Percentiles rank a stretch among this genome's conserved stretches.
Conservation (phyloP, 2,113 vertebrate species). For the Corynorhinus townsendii region DNA sequence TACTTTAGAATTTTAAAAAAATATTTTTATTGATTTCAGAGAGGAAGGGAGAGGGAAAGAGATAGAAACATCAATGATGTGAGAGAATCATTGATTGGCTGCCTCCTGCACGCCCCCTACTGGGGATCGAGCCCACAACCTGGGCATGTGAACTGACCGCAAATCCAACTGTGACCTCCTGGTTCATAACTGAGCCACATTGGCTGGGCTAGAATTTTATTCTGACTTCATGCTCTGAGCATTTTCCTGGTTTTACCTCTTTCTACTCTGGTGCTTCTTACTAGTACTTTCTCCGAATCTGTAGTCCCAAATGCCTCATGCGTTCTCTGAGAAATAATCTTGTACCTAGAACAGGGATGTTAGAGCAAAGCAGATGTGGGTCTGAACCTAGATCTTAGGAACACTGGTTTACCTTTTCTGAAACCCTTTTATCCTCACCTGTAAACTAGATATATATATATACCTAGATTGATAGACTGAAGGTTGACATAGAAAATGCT, state of each 20-base stretch:
- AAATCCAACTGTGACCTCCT: too few species aligned
- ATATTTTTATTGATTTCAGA: too few species aligned
- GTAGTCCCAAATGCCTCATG: not conserved
- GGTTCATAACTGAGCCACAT: too few species aligned
- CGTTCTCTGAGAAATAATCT: not conserved
- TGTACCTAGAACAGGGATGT: not conserved
- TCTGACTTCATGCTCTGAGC: not conserved
- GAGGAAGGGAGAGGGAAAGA: too few species aligned
- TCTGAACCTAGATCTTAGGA: not conserved
- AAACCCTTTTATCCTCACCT: not conserved
- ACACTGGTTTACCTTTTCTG: not conserved
- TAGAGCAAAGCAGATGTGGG: not conserved
- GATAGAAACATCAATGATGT: too few species aligned
- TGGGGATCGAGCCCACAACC: too few species aligned
- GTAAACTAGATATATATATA: not conserved
- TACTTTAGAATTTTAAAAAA: not conserved
- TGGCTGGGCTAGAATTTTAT: not conserved
- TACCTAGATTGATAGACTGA: not conserved
- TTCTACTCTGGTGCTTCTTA: not conserved
- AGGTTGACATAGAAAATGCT: not conserved
- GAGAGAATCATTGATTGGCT: too few species aligned
- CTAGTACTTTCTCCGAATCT: not conserved
- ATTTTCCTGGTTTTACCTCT: not conserved
- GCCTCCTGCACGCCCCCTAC: too few species aligned
- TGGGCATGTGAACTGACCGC: too few species aligned